Conservation (phyloP, 2,113 vertebrate genomes). For the Aramus guarauna region DNA sequence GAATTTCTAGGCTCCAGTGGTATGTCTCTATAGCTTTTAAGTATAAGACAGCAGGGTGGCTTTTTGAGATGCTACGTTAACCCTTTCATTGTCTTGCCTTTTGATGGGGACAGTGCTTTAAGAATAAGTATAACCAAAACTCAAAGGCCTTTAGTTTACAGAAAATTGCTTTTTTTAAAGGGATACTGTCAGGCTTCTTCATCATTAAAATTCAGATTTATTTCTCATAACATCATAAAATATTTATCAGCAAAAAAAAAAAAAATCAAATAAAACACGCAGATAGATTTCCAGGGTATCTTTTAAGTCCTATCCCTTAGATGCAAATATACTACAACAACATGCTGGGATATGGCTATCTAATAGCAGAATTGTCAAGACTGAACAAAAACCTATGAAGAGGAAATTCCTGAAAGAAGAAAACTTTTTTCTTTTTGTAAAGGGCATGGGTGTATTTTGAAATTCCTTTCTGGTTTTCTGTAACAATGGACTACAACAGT, state of each 20-base stretch:
- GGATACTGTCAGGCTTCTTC: constrained; percentile 19
- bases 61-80: constrained; percentile 68
- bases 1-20: constrained; percentile 75
- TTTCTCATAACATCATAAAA: background rate
- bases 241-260: background rate
- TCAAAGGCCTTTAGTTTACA: background rate
- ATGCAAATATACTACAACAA: background rate
- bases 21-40: constrained; percentile 71
- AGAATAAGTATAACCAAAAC: background rate
- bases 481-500: background rate
- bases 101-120: background rate
- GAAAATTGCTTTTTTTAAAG: background rate
- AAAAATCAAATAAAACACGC: background rate
- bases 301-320: background rate
- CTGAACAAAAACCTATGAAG: background rate
- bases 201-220: background rate
- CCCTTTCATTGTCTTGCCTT: constrained; percentile 73
- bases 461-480: background rate
- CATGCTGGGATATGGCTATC: background rate
- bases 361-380: background rate
- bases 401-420: background rate
- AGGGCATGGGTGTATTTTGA: background rate
- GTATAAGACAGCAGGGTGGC: constrained; percentile 62
- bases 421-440: background rate
- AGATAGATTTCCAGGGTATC: background rate